These are phyloP conservation scores for Oreamnos americanus DNA, from an alignment of 2,113 vertebrate genomes.

Conservation along the genomic window DNA sequence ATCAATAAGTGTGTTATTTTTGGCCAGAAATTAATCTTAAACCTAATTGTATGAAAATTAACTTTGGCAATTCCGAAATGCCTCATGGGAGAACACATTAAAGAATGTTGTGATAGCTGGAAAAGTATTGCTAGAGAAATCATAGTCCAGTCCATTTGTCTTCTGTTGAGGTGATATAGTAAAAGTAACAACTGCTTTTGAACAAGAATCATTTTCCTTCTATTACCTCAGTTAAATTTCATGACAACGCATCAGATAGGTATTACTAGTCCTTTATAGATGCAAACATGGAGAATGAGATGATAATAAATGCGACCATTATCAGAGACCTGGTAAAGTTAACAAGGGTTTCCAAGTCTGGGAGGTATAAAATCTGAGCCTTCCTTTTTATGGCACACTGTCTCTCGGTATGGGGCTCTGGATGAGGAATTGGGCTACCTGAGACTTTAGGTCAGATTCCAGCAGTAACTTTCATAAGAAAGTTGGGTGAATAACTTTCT, in stretches of 20 bases:
- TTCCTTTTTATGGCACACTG: too few species aligned
- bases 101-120: neutral
- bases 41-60: neutral
- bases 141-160: neutral
- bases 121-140: neutral
- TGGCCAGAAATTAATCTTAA: neutral
- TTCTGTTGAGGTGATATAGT: neutral
- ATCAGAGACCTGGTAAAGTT: neutral
- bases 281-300: neutral
- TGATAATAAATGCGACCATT: neutral
- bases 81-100: neutral
- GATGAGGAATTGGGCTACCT: too few species aligned
- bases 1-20: neutral
- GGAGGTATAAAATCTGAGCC: too few species aligned
- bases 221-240: neutral
- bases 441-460: neutral
- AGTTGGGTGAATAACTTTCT: neutral
- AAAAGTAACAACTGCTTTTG: neutral
- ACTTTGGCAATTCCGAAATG: neutral
- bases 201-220: neutral
- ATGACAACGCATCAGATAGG: neutral
- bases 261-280: neutral
- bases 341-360: neutral
- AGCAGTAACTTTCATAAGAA: neutral
- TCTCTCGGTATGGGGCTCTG: neutral